Base-by-base conservation (phyloP, 2,888 invertebrate species). In the Salticus scenicus region DNA sequence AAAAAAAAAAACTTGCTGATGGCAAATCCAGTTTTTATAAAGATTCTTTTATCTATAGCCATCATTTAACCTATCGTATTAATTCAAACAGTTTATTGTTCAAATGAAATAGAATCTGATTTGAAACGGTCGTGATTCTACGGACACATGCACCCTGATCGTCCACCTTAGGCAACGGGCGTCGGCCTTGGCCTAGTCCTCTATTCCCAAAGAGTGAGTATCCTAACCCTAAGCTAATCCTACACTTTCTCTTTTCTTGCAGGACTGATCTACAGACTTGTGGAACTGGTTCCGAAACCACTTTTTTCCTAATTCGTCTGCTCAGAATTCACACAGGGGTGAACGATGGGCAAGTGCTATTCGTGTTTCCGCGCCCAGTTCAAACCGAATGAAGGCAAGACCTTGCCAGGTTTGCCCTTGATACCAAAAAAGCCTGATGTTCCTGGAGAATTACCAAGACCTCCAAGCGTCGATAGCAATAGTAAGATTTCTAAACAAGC, bases 301-400 rank as follows among this genome's bases (percentile, higher is more conserved):
- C 4, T 7, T 37, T 37, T 37, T 37, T 37, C 10, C n/a, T n/a
- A n/a, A n/a, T n/a, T n/a, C n/a, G n/a, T 37, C 10, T 37, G 37
- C 37, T 10, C 37, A 10, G 37, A 37, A 7, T 37, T n/a, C 7
- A 17, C 10, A 41, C 4, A 10, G 51, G 31, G 24, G 37, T 70
- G 81, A 81, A 67, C 1, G 75, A 83, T 83, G 83, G 83, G 83
- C 30, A 83, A 83, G 66, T 83, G 83, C 47, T 83, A 83, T 41
- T 83, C 83, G 8, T 83, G 83, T 51, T 83, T 83, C 51, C 75
- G 83, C 20, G 83, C 83, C 30, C 42, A 66, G 30, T 83, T 83
- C 57, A 66, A 27, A 30, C 83, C 83, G 28, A 24, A 71, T 28
- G 83, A 77, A 20, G 76, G 76, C 27, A 83, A 83, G 51, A 41